Evolutionary conservation across 2,113 vertebrate genomes (phyloP).

Genomic region (Pluvialis apricaria): DNA sequence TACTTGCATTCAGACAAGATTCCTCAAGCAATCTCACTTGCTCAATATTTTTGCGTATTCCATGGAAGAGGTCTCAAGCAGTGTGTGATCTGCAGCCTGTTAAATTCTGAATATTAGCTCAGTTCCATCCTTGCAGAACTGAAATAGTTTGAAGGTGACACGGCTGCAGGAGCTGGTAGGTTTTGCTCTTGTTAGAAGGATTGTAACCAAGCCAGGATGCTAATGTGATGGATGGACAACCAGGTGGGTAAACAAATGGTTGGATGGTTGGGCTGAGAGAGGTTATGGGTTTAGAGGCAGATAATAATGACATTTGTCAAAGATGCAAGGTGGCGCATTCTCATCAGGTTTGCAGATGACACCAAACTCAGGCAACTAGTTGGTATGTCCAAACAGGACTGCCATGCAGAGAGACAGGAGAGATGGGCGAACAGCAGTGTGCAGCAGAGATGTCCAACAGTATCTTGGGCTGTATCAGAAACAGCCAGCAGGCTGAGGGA

Average conservation of each 20-base stretch:
- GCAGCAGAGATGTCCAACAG: not conserved
- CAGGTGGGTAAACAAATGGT: not conserved
- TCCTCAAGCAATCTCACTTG: not conserved
- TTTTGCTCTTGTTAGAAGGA: not conserved
- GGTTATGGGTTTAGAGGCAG: not conserved
- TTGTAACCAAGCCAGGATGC: not conserved
- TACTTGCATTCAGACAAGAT: not conserved
- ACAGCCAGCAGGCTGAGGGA: not conserved
- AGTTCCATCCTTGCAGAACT: not conserved
- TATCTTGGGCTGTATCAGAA: not conserved
- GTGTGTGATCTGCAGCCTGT: not conserved
- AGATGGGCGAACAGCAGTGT: not conserved
- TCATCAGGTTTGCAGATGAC: not conserved
- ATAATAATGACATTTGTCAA: not conserved
- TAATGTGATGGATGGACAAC: not conserved
- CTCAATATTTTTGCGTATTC: not conserved
- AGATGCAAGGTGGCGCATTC: not conserved
- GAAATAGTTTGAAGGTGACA: not conserved
- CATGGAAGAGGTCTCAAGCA: not conserved
- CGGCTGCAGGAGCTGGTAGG: not conserved
- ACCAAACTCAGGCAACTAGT: not conserved
- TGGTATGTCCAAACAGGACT: not conserved
- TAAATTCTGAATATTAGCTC: not conserved
- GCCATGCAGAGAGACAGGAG: not conserved
- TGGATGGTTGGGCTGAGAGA: not conserved